phyloP scores from a whole-genome alignment of 92 coral and sea anemone species.

The Heliopora coerulea region DNA sequence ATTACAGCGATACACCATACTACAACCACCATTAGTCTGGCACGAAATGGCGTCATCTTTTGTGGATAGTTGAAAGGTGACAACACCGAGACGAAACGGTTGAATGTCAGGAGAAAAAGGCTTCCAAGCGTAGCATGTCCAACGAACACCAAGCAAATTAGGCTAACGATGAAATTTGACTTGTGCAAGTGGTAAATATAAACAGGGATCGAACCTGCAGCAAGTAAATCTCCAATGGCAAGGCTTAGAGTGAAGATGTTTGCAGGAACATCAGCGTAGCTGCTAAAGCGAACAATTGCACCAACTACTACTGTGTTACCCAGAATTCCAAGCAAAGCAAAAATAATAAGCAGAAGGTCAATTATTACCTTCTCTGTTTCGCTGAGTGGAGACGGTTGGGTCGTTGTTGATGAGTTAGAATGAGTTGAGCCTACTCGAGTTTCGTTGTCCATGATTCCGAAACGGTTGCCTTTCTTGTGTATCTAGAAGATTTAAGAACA shows the following conservation, averaged over 20 bases:
- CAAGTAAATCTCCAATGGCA: constrained; percentile 8
- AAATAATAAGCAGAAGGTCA: background rate
- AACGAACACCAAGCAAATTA: background rate
- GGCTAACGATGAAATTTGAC: constrained; percentile 12
- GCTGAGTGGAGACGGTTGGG: background rate
- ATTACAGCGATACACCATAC: constrained; percentile 4
- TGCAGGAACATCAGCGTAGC: constrained; percentile 28
- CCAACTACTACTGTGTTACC: constrained; percentile 15
- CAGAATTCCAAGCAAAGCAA: background rate
- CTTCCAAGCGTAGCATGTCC: constrained; percentile 13
- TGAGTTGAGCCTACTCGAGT: too few species aligned
- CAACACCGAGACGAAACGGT: constrained; percentile 9
- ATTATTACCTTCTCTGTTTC: constrained; percentile 2
- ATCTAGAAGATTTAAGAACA: too few species aligned
- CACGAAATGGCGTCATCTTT: constrained; percentile 17
- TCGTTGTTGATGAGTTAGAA: background rate
- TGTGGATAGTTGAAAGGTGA: constrained; percentile 2
- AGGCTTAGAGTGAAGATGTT: constrained; percentile 34
- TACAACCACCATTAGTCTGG: background rate
- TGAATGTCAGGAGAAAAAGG: constrained; percentile 15
- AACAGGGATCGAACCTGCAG: background rate
- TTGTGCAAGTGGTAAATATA: constrained; percentile 15
- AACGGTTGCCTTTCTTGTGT: too few species aligned
- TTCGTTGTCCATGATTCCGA: background rate
- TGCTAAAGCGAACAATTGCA: background rate